Evolutionary conservation across 2,113 vertebrate species (phyloP).

Genomic region (Onychostoma macrolepis): DNA sequence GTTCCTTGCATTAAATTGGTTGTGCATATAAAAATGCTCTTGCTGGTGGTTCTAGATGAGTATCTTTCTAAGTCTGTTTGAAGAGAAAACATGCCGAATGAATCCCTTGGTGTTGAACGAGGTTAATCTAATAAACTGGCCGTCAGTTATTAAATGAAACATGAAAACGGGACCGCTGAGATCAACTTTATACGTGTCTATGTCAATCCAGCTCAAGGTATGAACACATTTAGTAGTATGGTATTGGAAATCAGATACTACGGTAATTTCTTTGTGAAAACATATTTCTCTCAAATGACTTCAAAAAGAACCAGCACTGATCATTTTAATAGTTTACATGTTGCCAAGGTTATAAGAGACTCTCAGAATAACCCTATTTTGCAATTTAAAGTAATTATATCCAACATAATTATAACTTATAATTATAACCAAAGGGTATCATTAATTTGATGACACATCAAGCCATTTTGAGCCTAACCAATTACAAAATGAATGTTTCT

Average conservation of each 20-base stretch:
- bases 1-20: conserved; percentile 11
- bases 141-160: conserved; percentile 6
- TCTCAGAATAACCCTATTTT: conserved; percentile 7
- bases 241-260: background rate
- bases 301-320: background rate
- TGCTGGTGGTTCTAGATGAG: background rate
- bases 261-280: background rate
- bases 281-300: background rate
- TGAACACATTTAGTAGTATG: background rate
- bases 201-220: background rate
- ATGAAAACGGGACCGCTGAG: background rate
- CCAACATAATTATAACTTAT: conserved; percentile 32
- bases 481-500: conserved; percentile 38
- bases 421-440: conserved; percentile 45
- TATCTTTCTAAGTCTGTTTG: conserved; percentile 1
- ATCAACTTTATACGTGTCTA: background rate
- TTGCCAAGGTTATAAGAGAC: background rate
- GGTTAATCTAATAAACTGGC: conserved; percentile 17
- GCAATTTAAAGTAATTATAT: conserved; percentile 42
- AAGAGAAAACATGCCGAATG: background rate
- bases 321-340: background rate
- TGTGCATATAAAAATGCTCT: background rate
- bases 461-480: conserved; percentile 16
- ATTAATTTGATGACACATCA: conserved; percentile 40
- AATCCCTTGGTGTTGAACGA: background rate